These are phyloP conservation scores for Brachypteracias leptosomus DNA, from an alignment of 2,113 vertebrate species.

Conservation along the genomic window DNA sequence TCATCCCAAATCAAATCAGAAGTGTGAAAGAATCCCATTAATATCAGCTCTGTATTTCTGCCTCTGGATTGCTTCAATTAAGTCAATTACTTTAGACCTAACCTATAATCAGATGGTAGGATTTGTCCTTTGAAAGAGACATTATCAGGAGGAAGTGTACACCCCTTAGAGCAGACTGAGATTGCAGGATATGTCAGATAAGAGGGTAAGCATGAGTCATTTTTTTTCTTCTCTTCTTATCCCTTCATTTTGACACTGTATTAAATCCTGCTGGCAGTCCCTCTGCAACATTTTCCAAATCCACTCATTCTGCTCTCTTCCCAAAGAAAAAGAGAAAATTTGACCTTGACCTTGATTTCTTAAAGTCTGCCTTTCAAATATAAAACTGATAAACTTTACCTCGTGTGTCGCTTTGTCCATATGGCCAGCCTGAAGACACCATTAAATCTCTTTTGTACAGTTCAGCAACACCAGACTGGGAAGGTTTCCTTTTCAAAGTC, in stretches of 20 bases:
- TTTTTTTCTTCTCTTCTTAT: not conserved
- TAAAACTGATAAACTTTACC: not conserved
- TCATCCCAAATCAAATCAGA: not conserved
- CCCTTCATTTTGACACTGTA: not conserved
- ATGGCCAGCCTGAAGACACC: not conserved
- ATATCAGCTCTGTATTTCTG: not conserved
- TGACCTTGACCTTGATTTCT: not conserved
- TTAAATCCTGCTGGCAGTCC: not conserved
- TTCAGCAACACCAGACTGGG: not conserved
- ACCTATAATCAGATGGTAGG: not conserved
- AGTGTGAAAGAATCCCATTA: not conserved
- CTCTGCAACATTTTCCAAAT: not conserved
- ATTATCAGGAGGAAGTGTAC: not conserved
- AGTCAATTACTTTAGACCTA: slow-evolving; percentile 1
- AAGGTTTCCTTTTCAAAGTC: not conserved
- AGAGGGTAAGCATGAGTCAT: not conserved
- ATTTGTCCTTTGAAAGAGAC: slow-evolving; percentile 16
- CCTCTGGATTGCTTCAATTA: slow-evolving; percentile 6
- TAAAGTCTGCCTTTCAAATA: not conserved
- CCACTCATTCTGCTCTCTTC: not conserved
- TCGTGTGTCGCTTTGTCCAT: not conserved
- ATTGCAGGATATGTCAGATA: slow-evolving; percentile 10
- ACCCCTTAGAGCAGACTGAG: not conserved
- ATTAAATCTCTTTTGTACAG: not conserved
- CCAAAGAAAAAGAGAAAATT: not conserved